phyloP scores from a whole-genome alignment of 2,888 invertebrate genomes.

The Lumbricus terrestris region DNA sequence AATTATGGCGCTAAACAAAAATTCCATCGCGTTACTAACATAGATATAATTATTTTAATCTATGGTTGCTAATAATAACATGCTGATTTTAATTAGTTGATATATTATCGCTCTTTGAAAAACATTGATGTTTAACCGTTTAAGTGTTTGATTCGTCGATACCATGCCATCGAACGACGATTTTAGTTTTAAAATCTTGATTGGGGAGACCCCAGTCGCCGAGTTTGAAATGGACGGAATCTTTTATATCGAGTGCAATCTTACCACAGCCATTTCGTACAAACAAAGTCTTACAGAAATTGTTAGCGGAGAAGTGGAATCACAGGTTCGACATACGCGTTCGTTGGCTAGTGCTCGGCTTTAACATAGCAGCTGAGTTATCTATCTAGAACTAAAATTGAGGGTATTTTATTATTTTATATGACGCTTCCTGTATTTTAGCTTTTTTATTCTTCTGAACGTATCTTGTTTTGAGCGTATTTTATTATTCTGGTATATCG shows the following conservation, averaged over 20 bases:
- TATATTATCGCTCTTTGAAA: background rate
- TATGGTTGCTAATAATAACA: background rate
- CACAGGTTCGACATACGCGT: constrained; percentile 12
- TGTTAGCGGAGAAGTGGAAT: constrained; percentile 20
- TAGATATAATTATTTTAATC: no score
- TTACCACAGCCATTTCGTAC: constrained; percentile 29
- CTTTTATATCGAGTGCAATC: constrained; percentile 27
- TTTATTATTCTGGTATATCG: no score
- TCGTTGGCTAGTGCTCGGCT: background rate
- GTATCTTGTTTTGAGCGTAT: no score
- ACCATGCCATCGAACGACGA: constrained; percentile 22
- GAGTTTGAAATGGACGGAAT: constrained; percentile 29
- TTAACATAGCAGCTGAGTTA: background rate
- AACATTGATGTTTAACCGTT: background rate
- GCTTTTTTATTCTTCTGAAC: no score
- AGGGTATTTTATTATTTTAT: no score
- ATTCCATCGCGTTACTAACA: no score
- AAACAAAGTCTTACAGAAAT: constrained; percentile 6
- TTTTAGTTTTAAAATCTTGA: constrained; percentile 23
- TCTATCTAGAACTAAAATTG: no score
- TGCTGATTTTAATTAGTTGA: background rate
- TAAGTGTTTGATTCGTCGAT: background rate
- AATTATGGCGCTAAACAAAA: no score
- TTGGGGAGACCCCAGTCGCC: constrained; percentile 17
- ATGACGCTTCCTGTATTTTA: no score